Evolutionary conservation across 1,140 invertebrate genomes (phyloP), one percentile per base, ranked within the genome.

Genomic region (Scaptodrosophila lebanonensis): DNA sequence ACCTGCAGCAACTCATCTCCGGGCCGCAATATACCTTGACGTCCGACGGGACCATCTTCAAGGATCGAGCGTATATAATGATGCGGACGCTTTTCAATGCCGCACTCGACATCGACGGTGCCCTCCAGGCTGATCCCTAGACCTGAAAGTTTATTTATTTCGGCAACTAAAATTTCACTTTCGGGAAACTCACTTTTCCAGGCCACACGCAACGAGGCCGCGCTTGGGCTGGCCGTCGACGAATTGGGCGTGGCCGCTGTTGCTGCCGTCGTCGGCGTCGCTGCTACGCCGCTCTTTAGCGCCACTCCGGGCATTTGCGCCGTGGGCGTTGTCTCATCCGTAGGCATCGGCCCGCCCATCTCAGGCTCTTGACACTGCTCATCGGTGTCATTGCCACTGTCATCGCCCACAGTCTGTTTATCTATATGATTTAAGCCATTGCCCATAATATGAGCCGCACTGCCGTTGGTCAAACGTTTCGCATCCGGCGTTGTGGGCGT

Each of bases 91-190:
- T 95, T 89, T 90, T 96, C 93, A 48, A 92, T 89, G 22, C 94
- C 95, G 59, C 93, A 92, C 87, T 95, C 93, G 9, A 95, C 93
- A 85, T 96, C 95, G 12, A 96, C 96, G 5, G 96, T 98, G 25
- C 96, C 96, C 88, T 98, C 96, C 52, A 98, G 88, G 86, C 94
- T 95, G 59, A 98, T 97, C 2, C 96, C 96, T 48, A 98, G 88
- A 42, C 95, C 95, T 69, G 93, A 92, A 62, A 95, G 91, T 88
- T 96, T 97, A 66, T 91, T 91, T 54, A 97, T 88, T 88, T 95
- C 93, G 57, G 94, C 93, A 67, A 96, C 92, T 69, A 93, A 87
- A 76, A 94, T 91, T 71, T 94, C 90, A 66, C 92, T 90, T 63
- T 93, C 91, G 33, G 92, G 89, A 75, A 95, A 88, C 79, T 94